Conservation (phyloP, 1,140 invertebrate genomes). For the Magallana angulata region DNA sequence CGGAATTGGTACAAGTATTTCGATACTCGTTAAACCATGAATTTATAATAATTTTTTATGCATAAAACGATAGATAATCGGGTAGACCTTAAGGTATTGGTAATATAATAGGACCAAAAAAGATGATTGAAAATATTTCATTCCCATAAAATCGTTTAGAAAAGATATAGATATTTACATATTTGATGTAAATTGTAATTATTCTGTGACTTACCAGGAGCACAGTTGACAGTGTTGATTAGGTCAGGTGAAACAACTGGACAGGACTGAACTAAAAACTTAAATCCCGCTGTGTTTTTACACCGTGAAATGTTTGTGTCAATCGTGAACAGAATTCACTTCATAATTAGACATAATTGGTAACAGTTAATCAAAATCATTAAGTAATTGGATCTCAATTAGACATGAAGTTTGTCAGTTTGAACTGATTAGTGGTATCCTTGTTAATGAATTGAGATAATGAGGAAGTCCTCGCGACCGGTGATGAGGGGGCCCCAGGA, state of each 20-base stretch:
- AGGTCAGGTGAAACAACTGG: background rate
- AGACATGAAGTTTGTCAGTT: background rate
- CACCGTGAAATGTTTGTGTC: background rate
- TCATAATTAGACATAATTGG: constrained; percentile 9
- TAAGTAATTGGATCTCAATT: background rate
- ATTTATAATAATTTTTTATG: too few relatives aligned
- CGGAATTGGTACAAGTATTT: too few relatives aligned
- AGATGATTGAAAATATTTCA: background rate
- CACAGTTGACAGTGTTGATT: background rate
- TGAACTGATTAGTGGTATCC: background rate
- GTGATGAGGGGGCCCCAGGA: background rate
- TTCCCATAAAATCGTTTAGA: background rate
- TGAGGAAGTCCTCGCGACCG: background rate
- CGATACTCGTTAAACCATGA: too few relatives aligned
- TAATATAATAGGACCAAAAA: too few relatives aligned
- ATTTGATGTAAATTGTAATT: background rate
- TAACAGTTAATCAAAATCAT: constrained; percentile 13
- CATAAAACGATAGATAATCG: too few relatives aligned
- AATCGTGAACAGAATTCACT: background rate
- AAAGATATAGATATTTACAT: background rate
- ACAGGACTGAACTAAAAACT: background rate
- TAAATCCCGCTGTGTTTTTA: background rate
- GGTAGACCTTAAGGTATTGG: too few relatives aligned
- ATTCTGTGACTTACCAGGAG: background rate
- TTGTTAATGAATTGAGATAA: background rate